Evolutionary conservation across 1,140 invertebrate genomes (phyloP).

Genomic region (Caenorhabditis remanei): DNA sequence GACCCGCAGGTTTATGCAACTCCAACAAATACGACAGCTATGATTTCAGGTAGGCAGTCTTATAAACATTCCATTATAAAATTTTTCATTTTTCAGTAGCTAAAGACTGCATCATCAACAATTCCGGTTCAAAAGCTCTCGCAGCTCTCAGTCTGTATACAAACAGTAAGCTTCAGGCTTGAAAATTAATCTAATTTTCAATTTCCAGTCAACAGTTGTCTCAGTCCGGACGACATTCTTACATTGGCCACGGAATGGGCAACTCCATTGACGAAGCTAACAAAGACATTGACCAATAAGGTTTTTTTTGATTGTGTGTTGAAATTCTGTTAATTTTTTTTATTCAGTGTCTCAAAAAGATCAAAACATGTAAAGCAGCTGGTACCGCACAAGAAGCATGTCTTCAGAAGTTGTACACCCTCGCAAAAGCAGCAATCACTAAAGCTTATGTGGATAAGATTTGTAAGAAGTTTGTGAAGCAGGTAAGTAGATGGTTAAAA

Average conservation of each 20-base stretch:
- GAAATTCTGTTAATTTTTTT: neutral
- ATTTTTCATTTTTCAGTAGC: neutral
- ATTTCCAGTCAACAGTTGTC: constrained; percentile 38
- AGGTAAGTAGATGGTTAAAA: no score
- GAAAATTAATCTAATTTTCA: neutral
- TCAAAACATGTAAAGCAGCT: constrained; percentile 16
- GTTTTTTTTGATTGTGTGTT: neutral
- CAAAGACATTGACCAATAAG: constrained; percentile 44
- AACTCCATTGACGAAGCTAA: neutral
- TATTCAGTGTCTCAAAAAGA: constrained; percentile 17
- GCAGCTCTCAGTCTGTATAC: constrained; percentile 2
- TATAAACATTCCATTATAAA: neutral
- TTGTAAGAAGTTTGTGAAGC: constrained; percentile 42
- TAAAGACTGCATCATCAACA: constrained; percentile 36
- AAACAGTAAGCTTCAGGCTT: constrained; percentile 1
- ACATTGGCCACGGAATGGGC: constrained; percentile 23
- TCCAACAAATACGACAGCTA: constrained; percentile 8
- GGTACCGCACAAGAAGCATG: constrained; percentile 25
- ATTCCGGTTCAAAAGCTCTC: constrained; percentile 14
- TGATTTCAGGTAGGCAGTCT: neutral
- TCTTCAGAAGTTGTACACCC: constrained; percentile 22
- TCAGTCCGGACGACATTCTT: constrained; percentile 39
- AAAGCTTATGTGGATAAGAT: constrained; percentile 37
- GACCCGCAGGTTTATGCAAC: constrained; percentile 12
- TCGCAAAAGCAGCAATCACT: constrained; percentile 7